Conservation (phyloP, 2,888 invertebrate species). For the Hipparchia semele region DNA sequence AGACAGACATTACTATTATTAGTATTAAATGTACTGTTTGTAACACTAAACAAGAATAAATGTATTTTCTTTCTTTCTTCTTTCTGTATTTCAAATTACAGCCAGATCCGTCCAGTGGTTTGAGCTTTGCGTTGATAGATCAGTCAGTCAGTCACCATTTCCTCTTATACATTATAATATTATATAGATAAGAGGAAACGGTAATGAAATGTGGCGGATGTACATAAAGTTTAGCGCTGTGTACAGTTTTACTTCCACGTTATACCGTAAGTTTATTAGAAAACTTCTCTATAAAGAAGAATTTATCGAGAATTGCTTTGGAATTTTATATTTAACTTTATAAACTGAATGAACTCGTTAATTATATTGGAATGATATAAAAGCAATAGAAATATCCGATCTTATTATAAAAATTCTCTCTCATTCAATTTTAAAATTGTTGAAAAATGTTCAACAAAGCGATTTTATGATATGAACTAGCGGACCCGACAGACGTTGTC, state of each 20-base stretch:
- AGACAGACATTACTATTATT: too few species aligned
- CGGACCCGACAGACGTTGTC: too few species aligned
- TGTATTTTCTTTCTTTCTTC: too few species aligned
- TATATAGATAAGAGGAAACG: background rate
- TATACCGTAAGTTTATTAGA: conserved; percentile 2
- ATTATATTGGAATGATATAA: background rate
- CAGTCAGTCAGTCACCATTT: too few species aligned
- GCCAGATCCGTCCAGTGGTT: too few species aligned
- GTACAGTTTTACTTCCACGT: conserved; percentile 15
- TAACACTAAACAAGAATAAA: too few species aligned
- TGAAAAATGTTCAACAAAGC: background rate
- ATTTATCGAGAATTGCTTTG: conserved; percentile 1
- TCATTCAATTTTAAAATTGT: background rate
- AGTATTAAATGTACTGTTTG: too few species aligned
- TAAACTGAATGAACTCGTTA: background rate
- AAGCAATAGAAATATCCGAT: background rate
- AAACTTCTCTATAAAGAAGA: conserved; percentile 7
- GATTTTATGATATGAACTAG: background rate
- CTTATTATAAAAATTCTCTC: background rate
- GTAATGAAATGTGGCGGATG: conserved; percentile 18
- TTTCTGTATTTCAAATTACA: too few species aligned
- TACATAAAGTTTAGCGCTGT: conserved; percentile 16
- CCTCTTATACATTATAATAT: too few species aligned
- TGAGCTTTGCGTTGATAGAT: too few species aligned
- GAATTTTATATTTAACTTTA: background rate